A percentile compares a stretch with the other conserved stretches of the same genome.
phyloP scores from a whole-genome alignment of 1,140 invertebrate species.

The Drosophila sturtevanti region DNA sequence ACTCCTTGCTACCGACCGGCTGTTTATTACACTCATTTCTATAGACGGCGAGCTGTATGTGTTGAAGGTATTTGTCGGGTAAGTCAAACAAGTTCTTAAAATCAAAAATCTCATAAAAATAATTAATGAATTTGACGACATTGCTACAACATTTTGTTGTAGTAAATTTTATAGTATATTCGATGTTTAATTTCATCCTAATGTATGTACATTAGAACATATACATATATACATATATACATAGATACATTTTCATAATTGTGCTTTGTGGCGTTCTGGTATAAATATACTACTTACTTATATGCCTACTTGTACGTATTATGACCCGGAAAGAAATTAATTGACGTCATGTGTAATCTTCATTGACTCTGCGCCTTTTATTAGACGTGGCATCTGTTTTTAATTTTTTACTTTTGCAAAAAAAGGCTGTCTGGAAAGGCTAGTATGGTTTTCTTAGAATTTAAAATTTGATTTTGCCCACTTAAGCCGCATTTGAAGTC shows the following conservation, averaged over 20 bases:
- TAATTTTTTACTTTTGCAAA: constrained; percentile 5
- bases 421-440: not conserved
- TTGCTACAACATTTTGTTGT: too few relatives aligned
- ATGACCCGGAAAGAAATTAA: constrained; percentile 17
- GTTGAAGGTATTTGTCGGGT: constrained; percentile 93
- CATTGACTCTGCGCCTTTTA: constrained; percentile 6
- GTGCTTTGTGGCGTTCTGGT: not conserved
- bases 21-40: constrained; percentile 82
- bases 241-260: not conserved
- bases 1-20: constrained; percentile 88
- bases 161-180: too few relatives aligned
- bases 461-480: not conserved
- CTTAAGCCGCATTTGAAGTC: not conserved
- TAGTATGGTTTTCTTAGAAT: not conserved
- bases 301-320: constrained; percentile 4
- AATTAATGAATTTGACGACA: too few relatives aligned
- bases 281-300: not conserved
- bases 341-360: constrained; percentile 18
- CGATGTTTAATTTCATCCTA: not conserved
- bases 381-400: constrained; percentile 15
- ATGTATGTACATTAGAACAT: not conserved
- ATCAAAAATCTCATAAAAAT: too few relatives aligned
- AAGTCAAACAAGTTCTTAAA: constrained; percentile 59
- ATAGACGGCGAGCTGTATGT: constrained; percentile 87
- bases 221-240: not conserved